Evolutionary conservation across 2,797 vertebrate genomes (phyloP), one percentile per base, ranked within the genome.

Genomic region (Fringilla coelebs): DNA sequence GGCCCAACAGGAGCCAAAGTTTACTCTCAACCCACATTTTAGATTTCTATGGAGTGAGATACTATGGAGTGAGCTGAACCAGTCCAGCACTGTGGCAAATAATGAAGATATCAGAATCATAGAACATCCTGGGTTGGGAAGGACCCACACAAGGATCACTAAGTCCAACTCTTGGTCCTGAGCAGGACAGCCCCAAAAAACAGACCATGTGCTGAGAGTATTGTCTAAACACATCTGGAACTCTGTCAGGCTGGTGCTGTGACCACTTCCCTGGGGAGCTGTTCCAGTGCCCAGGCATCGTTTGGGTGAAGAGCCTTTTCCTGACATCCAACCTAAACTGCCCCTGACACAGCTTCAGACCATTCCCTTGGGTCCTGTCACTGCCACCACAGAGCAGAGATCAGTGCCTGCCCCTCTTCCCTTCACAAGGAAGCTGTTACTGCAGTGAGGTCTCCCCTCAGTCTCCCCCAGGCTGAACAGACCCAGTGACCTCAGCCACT

Each of bases 381-480:
- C n/a, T 18, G 4, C 7, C 21, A 18, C 22, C 15, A 60, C 0
- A 36, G 10, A 22, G 52, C 1, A 28, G 38, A n/a, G 16, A 40
- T 10, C 55, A 29, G 40, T 40, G 7, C 1, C 46, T 38, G 24
- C 3, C 16, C 13, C 16, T 52, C 8, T 45, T 45, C 21, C 5
- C 2, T 26, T 43, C 25, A 12, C 0, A 0, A n/a, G 17, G 31
- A 10, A 18, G 11, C 0, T 86, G 31, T 9, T 26, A 12, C 14
- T 34, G 31, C 25, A 34, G 0, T 18, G 25, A 54, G 17, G 9
- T 48, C 11, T 62, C 7, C 6, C 4, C 41, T 70, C 34, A 41
- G 25, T 34, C 25, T 41, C 15, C 31, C 43, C 25, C 57, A 49
- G 49, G 15, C 32, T 78, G 41, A 63, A 28, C 14, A 49, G 11